Evolutionary conservation across 2,113 vertebrate species (phyloP).

Genomic region (Plecturocebus donacophilus): DNA sequence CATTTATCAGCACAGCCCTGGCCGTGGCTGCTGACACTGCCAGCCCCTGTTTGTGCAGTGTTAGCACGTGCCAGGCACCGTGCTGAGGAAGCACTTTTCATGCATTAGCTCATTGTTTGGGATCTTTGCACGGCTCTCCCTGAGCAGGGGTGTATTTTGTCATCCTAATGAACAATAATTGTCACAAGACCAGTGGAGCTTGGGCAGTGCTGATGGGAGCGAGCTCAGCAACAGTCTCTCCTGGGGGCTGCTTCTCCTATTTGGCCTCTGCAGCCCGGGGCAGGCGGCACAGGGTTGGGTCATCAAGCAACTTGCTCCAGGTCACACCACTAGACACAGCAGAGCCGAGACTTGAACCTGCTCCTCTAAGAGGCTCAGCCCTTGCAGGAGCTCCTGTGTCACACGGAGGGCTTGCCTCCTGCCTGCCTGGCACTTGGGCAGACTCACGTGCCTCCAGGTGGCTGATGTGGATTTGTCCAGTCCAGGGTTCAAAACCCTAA

Average conservation of each 20-base stretch:
- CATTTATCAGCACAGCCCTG: accelerated
- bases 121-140: neutral
- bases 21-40: accelerated
- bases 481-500: neutral
- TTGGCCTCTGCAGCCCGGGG: accelerated
- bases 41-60: accelerated
- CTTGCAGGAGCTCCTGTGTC: neutral
- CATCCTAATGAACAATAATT: neutral
- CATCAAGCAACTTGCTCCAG: neutral
- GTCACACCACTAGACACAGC: accelerated
- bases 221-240: neutral
- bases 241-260: neutral
- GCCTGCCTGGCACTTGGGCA: neutral
- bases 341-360: neutral
- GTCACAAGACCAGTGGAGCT: neutral
- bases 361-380: neutral
- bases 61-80: accelerated
- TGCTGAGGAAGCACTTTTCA: neutral
- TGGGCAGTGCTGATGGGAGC: neutral
- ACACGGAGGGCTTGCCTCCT: accelerated
- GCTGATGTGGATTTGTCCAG: neutral
- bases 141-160: neutral
- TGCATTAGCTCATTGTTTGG: neutral
- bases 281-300: neutral
- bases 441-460: accelerated